Percentiles rank a stretch among this genome's conserved stretches.
These are phyloP conservation scores for Gila orcuttii DNA, from an alignment of 2,113 vertebrate species.

Conservation along the genomic window DNA sequence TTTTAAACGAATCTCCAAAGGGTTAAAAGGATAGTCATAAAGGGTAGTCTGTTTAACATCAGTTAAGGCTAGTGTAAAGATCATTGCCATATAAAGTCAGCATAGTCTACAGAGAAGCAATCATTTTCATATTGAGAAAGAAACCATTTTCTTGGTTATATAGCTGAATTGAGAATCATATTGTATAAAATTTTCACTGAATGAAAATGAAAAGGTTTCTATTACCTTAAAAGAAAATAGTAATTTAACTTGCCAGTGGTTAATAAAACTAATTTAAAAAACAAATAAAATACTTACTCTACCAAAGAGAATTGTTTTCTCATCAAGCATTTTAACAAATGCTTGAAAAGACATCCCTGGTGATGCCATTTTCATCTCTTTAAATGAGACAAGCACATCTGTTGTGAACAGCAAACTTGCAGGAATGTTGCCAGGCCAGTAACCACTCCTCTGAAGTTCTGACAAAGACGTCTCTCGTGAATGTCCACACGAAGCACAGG, in stretches of 20 bases:
- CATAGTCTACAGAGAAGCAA: background rate
- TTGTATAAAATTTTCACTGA: background rate
- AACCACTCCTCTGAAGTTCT: background rate
- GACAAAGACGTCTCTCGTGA: background rate
- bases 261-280: no score
- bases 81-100: background rate
- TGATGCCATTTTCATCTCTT: slow-evolving; percentile 2
- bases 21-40: background rate
- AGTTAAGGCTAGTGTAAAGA: background rate
- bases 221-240: background rate
- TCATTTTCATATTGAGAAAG: no score
- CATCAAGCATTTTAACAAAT: slow-evolving; percentile 6
- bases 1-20: no score
- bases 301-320: background rate
- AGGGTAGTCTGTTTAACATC: background rate
- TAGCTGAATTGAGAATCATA: background rate
- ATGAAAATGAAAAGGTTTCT: background rate
- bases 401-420: background rate
- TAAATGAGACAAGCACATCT: slow-evolving; percentile 4
- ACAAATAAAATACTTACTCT: background rate
- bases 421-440: slow-evolving; percentile 5
- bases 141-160: no score
- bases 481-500: background rate
- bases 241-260: no score
- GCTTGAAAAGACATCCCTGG: slow-evolving; percentile 1